Conservation (phyloP, 2,888 invertebrate species). For the Deroplatys truncata region DNA sequence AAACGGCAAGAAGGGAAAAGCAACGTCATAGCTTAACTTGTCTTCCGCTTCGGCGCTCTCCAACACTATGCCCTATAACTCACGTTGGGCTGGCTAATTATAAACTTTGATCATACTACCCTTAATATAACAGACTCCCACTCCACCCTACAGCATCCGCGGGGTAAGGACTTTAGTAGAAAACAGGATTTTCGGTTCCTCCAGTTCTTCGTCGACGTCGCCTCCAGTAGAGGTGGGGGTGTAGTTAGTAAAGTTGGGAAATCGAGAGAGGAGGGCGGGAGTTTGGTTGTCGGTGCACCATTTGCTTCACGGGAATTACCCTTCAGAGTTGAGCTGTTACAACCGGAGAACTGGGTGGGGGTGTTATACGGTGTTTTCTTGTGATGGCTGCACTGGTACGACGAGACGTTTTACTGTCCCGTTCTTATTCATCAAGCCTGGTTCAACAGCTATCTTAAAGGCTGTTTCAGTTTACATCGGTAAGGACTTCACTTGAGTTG, state of each 20-base stretch:
- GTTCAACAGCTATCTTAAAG: too few relatives aligned
- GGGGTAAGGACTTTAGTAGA: constrained; percentile 1
- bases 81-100: constrained; percentile 18
- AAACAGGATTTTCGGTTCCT: constrained; percentile 18
- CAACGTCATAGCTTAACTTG: constrained; percentile 16
- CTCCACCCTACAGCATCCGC: background rate
- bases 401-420: background rate
- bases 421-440: background rate
- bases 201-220: background rate
- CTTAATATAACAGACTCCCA: constrained; percentile 11
- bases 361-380: background rate
- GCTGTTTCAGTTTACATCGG: too few relatives aligned
- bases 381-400: background rate
- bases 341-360: background rate
- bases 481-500: too few relatives aligned
- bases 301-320: background rate
- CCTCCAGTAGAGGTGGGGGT: background rate
- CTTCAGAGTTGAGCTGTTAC: background rate
- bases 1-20: background rate
- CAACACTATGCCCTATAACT: constrained; percentile 12
- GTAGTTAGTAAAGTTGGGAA: background rate
- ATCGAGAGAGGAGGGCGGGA: background rate
- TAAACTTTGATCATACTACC: constrained; percentile 16
- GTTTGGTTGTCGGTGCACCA: background rate
- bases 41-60: constrained; percentile 16